A percentile compares a stretch with the other conserved stretches of the same genome.
Conservation (phyloP, 2,888 invertebrate species). For the Agriopis marginaria region DNA sequence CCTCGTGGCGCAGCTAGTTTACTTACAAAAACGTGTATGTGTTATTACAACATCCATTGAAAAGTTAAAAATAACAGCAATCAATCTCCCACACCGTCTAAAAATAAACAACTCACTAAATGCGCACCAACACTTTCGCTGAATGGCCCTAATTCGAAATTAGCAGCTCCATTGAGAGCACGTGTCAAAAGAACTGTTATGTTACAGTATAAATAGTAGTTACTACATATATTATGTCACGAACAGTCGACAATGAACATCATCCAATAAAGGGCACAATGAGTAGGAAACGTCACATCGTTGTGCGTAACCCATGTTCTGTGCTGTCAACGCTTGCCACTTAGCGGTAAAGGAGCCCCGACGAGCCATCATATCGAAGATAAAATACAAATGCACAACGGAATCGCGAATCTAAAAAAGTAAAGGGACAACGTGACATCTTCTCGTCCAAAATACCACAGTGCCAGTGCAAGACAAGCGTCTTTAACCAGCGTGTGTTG, state of each 20-base stretch:
- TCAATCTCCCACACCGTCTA: conserved; percentile 34
- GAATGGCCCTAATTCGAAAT: conserved; percentile 39
- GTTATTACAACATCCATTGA: not conserved
- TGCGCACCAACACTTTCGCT: conserved; percentile 40
- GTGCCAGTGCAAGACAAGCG: too few relatives aligned
- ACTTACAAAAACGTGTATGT: not conserved
- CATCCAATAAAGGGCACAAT: conserved; percentile 46
- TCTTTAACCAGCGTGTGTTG: too few relatives aligned
- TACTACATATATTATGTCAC: conserved; percentile 4
- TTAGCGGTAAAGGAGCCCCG: conserved; percentile 23
- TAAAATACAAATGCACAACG: not conserved
- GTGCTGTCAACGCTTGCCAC: conserved; percentile 55
- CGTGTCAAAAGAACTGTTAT: conserved; percentile 45
- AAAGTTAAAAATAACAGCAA: conserved; percentile 33
- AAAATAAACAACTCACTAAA: conserved; percentile 41
- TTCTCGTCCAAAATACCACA: too few relatives aligned
- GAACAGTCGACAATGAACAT: conserved; percentile 42
- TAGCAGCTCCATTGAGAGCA: conserved; percentile 41
- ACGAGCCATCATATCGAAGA: not conserved
- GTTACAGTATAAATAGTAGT: conserved; percentile 28
- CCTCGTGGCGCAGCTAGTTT: not conserved
- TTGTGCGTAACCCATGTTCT: conserved; percentile 45
- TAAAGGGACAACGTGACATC: too few relatives aligned
- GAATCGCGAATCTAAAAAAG: too few relatives aligned
- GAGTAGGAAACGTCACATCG: conserved; percentile 53